These are phyloP conservation scores for Corythornis cristatus DNA, from an alignment of 2,113 vertebrate species.

Conservation along the genomic window DNA sequence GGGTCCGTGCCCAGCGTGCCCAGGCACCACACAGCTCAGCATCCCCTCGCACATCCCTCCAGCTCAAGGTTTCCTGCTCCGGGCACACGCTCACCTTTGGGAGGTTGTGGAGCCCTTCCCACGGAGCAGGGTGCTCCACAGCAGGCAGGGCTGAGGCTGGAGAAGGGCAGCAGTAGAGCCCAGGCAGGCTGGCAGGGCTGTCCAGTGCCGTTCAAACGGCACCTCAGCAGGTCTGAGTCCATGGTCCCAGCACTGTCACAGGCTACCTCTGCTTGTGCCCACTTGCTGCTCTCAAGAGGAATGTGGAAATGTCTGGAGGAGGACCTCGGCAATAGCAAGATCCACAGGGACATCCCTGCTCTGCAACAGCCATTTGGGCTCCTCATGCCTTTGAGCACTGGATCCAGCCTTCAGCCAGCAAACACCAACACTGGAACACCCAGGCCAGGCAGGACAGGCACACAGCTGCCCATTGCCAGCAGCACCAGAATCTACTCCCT, in stretches of 20 bases:
- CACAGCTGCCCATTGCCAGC: neutral
- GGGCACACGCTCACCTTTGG: accelerated
- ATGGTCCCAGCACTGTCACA: neutral
- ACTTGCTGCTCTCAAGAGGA: neutral
- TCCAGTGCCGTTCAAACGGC: too few species aligned
- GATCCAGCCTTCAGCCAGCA: neutral
- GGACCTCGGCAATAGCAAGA: neutral
- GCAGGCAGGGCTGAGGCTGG: neutral
- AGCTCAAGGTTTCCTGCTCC: neutral
- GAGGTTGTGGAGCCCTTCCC: neutral
- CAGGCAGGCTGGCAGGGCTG: neutral
- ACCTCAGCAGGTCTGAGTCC: neutral
- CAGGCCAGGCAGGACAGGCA: neutral
- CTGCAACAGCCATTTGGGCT: accelerated
- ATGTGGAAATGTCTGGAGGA: accelerated
- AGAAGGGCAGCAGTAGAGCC: neutral
- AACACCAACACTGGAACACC: accelerated
- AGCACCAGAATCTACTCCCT: neutral
- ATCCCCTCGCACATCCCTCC: neutral
- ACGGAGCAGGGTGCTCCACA: accelerated
- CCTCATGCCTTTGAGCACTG: accelerated
- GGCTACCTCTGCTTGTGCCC: neutral
- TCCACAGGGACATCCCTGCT: neutral
- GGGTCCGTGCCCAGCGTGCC: neutral
- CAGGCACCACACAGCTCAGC: neutral